A percentile compares a stretch with the other conserved stretches of the same genome.
These are phyloP conservation scores for Cryptus viduatorius DNA, from an alignment of 2,888 invertebrate genomes.

Conservation along the genomic window DNA sequence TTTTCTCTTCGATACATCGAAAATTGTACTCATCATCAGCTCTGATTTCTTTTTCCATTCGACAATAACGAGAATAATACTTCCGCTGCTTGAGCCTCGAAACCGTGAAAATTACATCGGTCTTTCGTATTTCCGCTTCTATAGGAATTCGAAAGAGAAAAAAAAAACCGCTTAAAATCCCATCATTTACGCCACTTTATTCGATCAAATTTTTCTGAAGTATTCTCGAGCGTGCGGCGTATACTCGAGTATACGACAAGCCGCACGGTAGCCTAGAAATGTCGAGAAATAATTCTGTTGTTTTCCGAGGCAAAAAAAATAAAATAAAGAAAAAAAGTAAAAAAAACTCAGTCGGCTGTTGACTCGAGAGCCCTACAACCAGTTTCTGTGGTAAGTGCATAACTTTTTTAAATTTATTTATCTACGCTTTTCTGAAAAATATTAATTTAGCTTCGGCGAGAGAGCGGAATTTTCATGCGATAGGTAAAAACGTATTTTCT, in stretches of 20 bases:
- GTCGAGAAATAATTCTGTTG: constrained; percentile 12
- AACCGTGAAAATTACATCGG: neutral
- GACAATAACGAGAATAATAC: neutral
- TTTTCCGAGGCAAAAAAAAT: neutral
- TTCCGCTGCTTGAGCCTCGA: neutral
- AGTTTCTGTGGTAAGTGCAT: neutral
- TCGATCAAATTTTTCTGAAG: constrained; percentile 4
- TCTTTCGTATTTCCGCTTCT: neutral
- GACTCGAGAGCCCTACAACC: neutral
- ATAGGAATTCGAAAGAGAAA: neutral
- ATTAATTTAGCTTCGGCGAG: neutral
- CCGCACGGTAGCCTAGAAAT: neutral
- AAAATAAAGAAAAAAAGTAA: neutral
- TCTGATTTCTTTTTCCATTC: neutral
- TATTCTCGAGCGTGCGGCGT: neutral
- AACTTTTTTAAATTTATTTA: neutral
- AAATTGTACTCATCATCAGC: neutral
- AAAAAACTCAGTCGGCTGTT: neutral
- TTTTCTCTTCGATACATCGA: neutral
- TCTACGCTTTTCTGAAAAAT: neutral
- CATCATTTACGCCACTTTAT: constrained; percentile 8
- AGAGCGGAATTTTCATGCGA: neutral
- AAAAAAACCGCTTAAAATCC: neutral
- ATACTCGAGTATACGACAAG: constrained; percentile 2
- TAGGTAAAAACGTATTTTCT: constrained; percentile 72